Evolutionary conservation across 2,797 vertebrate genomes (phyloP).

Genomic region (Smutsia temminckii): DNA sequence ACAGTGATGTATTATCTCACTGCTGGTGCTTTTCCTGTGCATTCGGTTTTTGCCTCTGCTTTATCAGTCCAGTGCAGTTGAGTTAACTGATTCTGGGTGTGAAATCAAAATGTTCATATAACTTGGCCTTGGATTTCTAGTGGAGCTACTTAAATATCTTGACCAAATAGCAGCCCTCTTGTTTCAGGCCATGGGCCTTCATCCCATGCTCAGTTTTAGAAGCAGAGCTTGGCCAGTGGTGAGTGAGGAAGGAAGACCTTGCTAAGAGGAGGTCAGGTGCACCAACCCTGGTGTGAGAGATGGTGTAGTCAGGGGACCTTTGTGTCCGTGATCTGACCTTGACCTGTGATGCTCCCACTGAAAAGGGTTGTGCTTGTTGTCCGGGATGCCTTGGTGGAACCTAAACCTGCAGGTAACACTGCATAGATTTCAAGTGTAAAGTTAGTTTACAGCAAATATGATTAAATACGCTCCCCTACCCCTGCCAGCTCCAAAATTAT

Average conservation of each 20-base stretch:
- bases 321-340: not conserved
- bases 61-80: not conserved
- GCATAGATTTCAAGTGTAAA: not conserved
- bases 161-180: not conserved
- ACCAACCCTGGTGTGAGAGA: fast-evolving
- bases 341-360: not conserved
- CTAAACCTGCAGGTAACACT: not conserved
- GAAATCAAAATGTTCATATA: not conserved
- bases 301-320: not conserved
- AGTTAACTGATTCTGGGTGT: not conserved
- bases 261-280: not conserved
- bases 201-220: not conserved
- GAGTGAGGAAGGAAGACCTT: not conserved
- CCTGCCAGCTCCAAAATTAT: slow-evolving; percentile 22
- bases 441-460: not conserved
- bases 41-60: not conserved
- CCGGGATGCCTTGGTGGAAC: not conserved
- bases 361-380: not conserved
- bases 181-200: not conserved
- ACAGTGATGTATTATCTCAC: not conserved
- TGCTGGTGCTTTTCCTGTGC: not conserved
- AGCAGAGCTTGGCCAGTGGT: not conserved
- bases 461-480: not conserved
- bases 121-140: not conserved
- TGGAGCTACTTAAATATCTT: not conserved